Evolutionary conservation across 2,113 vertebrate genomes (phyloP).

Genomic region (Otolemur garnettii): DNA sequence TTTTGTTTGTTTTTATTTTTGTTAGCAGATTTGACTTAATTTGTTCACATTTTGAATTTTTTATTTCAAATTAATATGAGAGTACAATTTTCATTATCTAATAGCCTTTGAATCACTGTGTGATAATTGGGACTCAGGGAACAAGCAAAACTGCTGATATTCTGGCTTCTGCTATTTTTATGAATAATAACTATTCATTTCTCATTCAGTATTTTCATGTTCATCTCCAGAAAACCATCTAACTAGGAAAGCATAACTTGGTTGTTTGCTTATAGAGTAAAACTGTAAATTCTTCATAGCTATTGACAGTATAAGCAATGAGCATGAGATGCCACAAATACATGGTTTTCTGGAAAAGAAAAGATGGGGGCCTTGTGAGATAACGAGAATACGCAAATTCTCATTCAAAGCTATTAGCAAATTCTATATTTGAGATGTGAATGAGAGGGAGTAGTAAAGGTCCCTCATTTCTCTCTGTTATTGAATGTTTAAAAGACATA

Average conservation of each 20-base stretch:
- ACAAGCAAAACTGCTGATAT: rapidly evolving
- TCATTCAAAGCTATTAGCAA: background rate
- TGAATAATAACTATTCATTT: background rate
- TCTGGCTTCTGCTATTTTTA: background rate
- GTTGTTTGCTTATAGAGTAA: background rate
- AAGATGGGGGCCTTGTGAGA: background rate
- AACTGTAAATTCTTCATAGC: background rate
- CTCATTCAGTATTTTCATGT: background rate
- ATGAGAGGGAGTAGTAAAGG: background rate
- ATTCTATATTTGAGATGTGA: background rate
- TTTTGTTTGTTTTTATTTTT: no score
- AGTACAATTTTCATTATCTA: no score
- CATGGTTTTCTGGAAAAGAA: background rate
- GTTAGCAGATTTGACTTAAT: no score
- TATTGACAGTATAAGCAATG: background rate
- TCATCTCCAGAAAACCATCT: background rate
- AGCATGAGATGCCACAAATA: background rate
- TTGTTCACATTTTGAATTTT: no score
- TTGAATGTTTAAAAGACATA: background rate
- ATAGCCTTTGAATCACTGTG: background rate
- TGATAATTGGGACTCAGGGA: background rate
- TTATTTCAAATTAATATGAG: no score
- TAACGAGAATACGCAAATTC: background rate
- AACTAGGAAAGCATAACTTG: background rate
- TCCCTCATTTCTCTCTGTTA: background rate